These are phyloP conservation scores for Alviniconcha marisindica DNA, from an alignment of 1,140 invertebrate species.

Conservation along the genomic window DNA sequence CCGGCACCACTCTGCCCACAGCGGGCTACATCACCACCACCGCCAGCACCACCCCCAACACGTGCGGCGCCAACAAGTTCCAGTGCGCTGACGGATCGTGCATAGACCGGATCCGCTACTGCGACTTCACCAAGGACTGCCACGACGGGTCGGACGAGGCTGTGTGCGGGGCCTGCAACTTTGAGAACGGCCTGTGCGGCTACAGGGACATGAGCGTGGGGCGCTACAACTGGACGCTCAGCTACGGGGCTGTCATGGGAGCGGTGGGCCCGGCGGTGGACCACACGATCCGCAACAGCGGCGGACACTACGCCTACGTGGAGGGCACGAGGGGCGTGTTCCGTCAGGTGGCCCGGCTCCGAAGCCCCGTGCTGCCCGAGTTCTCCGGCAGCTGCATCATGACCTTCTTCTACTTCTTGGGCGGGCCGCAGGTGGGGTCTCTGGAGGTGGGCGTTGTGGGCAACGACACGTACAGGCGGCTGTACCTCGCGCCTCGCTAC, in stretches of 20 bases:
- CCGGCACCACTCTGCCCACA: conserved; percentile 54
- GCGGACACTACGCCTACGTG: conserved; percentile 67
- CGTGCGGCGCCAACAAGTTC: conserved; percentile 55
- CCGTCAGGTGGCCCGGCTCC: conserved; percentile 58
- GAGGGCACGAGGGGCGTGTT: conserved; percentile 64
- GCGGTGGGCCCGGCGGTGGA: conserved; percentile 51
- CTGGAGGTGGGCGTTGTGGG: conserved; percentile 1
- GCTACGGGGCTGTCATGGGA: conserved; percentile 45
- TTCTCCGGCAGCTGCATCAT: conserved; percentile 63
- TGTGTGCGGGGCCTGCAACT: conserved; percentile 70
- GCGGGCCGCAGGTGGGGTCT: conserved; percentile 74
- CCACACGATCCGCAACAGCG: conserved; percentile 52
- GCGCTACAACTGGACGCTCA: conserved; percentile 65
- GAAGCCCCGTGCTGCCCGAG: conserved; percentile 64
- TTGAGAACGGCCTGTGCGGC: conserved; percentile 69
- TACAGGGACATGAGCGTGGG: conserved; percentile 71
- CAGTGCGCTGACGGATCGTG: conserved; percentile 61
- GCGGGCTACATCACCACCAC: conserved; percentile 54
- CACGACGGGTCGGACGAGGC: conserved; percentile 69
- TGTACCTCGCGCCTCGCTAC: conserved; percentile 41
- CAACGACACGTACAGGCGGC: conserved; percentile 41
- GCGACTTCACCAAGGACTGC: conserved; percentile 68
- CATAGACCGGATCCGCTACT: conserved; percentile 55
- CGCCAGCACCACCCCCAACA: conserved; percentile 51
- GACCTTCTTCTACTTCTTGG: conserved; percentile 86